phyloP scores from a whole-genome alignment of 1,140 invertebrate species.

The Heliconius eleuchia region DNA sequence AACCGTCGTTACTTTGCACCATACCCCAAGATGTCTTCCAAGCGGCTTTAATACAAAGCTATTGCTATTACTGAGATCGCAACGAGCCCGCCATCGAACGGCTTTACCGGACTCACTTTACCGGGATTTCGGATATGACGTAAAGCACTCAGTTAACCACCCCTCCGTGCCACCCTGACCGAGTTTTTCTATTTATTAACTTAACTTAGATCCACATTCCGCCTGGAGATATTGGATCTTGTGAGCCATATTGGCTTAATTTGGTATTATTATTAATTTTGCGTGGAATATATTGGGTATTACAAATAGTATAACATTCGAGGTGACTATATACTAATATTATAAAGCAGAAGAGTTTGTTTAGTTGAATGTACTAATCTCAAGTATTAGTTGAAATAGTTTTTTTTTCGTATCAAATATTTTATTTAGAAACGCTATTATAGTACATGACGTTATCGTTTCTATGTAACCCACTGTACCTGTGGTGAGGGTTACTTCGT shows the following conservation, averaged over 20 bases:
- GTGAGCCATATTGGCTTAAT: background rate
- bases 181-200: conserved; percentile 61
- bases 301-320: background rate
- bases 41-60: conserved; percentile 81
- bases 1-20: conserved; percentile 40
- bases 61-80: conserved; percentile 80
- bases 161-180: conserved; percentile 55
- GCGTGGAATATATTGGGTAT: background rate
- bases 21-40: conserved; percentile 62
- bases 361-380: too few species aligned
- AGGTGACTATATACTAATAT: too few species aligned
- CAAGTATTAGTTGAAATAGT: too few species aligned
- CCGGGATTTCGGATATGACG: conserved; percentile 80
- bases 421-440: too few species aligned
- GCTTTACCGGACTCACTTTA: conserved; percentile 75
- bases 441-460: too few species aligned
- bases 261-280: conserved; percentile 6
- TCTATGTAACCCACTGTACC: too few species aligned
- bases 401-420: too few species aligned
- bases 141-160: conserved; percentile 76
- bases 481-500: too few species aligned
- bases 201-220: conserved; percentile 26
- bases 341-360: too few species aligned
- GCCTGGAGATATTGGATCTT: conserved; percentile 24
- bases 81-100: conserved; percentile 73